phyloP scores from a whole-genome alignment of 2,113 vertebrate genomes.

The Engystomops pustulosus region DNA sequence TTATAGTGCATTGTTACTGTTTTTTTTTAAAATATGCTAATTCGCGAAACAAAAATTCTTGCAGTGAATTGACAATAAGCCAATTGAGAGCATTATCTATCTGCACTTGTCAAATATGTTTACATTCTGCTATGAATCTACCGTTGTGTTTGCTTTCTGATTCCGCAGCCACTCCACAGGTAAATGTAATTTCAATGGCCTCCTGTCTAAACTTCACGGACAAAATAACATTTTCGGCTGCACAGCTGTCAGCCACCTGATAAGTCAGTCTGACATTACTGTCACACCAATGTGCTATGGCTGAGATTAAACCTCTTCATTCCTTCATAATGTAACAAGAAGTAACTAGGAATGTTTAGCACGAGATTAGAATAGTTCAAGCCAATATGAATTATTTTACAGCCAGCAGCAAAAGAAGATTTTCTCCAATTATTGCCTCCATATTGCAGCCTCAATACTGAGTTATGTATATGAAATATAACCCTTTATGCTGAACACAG shows the following conservation, averaged over 20 bases:
- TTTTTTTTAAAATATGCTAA: constrained; percentile 25
- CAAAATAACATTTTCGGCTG: constrained; percentile 26
- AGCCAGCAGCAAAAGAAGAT: not conserved
- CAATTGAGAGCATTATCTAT: not conserved
- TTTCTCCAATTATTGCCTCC: constrained; percentile 23
- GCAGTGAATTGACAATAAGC: not conserved
- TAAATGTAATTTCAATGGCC: constrained; percentile 33
- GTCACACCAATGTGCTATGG: constrained; percentile 38
- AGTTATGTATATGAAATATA: constrained; percentile 50
- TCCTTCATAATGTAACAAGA: constrained; percentile 47
- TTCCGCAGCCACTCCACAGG: constrained; percentile 16
- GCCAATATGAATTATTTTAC: not conserved
- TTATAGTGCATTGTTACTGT: too few relatives aligned
- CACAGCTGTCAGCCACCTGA: constrained; percentile 42
- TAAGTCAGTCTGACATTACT: constrained; percentile 53
- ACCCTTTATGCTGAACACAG: not conserved
- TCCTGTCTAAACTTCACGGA: constrained; percentile 35
- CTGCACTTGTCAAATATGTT: constrained; percentile 26
- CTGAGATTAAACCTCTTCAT: constrained; percentile 57
- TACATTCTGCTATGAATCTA: not conserved
- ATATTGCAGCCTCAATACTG: constrained; percentile 11
- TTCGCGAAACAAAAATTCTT: not conserved
- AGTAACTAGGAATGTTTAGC: constrained; percentile 45
- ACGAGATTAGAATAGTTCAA: constrained; percentile 53
- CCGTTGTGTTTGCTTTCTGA: not conserved